phyloP scores from a whole-genome alignment of 2,888 invertebrate genomes.

The Penaeus monodon region DNA sequence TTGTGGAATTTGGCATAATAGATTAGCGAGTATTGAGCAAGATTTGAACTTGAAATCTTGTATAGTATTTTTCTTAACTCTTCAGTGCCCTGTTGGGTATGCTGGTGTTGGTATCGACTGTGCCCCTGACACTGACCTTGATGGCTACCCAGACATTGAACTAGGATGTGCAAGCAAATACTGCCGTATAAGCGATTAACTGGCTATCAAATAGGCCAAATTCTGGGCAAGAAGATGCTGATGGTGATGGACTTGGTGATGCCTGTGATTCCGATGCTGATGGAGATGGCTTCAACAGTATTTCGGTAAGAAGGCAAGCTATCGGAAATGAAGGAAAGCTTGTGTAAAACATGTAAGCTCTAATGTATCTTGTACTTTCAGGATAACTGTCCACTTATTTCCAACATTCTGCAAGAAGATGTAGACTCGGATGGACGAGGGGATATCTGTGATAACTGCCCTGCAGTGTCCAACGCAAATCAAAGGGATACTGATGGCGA shows the following conservation, averaged over 20 bases:
- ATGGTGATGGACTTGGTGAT: slow-evolving; percentile 84
- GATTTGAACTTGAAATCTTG: too few relatives aligned
- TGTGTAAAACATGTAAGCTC: slow-evolving; percentile 76
- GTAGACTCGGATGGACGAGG: slow-evolving; percentile 88
- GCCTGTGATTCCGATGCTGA: slow-evolving; percentile 90
- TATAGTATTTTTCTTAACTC: too few relatives aligned
- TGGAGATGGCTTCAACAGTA: slow-evolving; percentile 81
- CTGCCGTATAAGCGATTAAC: slow-evolving; percentile 84
- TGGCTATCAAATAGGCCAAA: slow-evolving; percentile 81
- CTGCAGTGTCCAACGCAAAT: slow-evolving; percentile 84
- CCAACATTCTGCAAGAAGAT: slow-evolving; percentile 87
- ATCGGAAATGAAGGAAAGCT: slow-evolving; percentile 73
- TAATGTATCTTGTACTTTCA: slow-evolving; percentile 72
- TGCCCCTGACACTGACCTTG: slow-evolving; percentile 86
- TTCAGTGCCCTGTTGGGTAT: slow-evolving; percentile 84
- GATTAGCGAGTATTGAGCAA: too few relatives aligned
- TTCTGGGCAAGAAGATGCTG: slow-evolving; percentile 72
- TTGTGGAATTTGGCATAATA: too few relatives aligned
- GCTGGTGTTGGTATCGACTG: slow-evolving; percentile 90
- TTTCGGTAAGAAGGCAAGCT: slow-evolving; percentile 71
- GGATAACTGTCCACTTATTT: slow-evolving; percentile 89
- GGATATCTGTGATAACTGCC: slow-evolving; percentile 91
- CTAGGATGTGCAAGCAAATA: slow-evolving; percentile 79
- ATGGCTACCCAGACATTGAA: slow-evolving; percentile 87
- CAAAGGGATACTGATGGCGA: slow-evolving; percentile 89